Evolutionary conservation across 1,140 invertebrate genomes (phyloP), one percentile per base, ranked within the genome.

Genomic region (Atta cephalotes): DNA sequence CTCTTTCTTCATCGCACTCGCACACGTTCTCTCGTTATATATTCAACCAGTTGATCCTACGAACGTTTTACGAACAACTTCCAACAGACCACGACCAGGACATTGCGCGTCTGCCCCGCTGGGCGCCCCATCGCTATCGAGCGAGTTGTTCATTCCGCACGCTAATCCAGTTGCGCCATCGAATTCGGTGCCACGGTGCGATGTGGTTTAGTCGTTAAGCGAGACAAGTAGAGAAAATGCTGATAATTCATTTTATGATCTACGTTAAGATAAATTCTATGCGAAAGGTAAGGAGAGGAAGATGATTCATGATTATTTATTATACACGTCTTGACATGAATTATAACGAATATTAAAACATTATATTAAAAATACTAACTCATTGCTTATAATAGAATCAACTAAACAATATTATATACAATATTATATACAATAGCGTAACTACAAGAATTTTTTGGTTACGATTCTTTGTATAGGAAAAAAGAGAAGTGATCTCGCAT

Each of bases 81-180:
- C 87, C 88, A 14, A 9, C 65, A 90, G 85, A 66, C 76, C 39
- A 25, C 35, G 81, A 90, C 80, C 90, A 89, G 92, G 88, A 92
- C 89, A 90, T 90, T 86, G 90, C 90, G 90, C 88, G 87, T 89
- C n/a, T 18, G 89, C 88, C 92, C 92, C 88, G 88, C 91, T 92
- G 92, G 39, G 89, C 71, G 70, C 58, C 58, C 62, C 87, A 58
- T 88, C 82, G 89, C 78, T n/a, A 81, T 88, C 90, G 82, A 90
- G 35, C 76, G 58, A 91, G 79, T 85, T 79, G 80, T 88, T 84
- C 88, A 62, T 88, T 86, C 51, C 60, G 66, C 74, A 63, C 31
- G 74, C 78, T 86, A 68, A 89, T 91, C 82, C 88, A 74, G 21
- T 72, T 31, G 65, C 28, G 53, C 35, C 85, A 60, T 89, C 82